Evolutionary conservation across 2,888 invertebrate genomes (phyloP), one percentile per base, ranked within the genome.

Genomic region (Ellobium chinense): DNA sequence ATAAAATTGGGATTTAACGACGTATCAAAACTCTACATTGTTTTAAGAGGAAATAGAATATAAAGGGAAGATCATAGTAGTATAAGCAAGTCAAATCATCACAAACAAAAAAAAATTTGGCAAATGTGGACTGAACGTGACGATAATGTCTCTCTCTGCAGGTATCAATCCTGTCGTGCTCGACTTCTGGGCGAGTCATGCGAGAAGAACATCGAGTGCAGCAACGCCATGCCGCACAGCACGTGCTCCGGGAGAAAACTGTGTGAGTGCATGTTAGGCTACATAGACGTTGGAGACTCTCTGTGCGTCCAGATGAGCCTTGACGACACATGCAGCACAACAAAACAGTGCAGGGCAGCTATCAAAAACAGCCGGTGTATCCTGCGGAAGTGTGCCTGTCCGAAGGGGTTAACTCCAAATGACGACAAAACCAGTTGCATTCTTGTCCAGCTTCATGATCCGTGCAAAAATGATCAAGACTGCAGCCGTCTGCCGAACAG

Each of bases 181-280:
- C 46, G 80, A 2, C 37, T 12, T 18, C 62, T 80, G 18, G 80
- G 69, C 9, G 82, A 83, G 34, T n/a, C 29, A 14, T 83, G 82
- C 29, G 21, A 34, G 2, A 69, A 54, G 14, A 62, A 65, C 37
- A 5, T 5, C 0, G 81, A 83, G 14, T 83, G 83, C 56, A 18
- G 5, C 9, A 27, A 14, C 3, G 60, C 56, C 24, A 36, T 60
- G 0, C 14, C 34, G 4, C 24, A 24, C n/a, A n/a, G 70, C 24
- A 34, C 21, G 7, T 70, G 70, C 36, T 2, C 2, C 12, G n/a
- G 2, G 1, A 4, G n/a, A 3, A 58, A 29, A 21, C 34, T 1
- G 14, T 70, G 70, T 56, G 21, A 14, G 18, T 70, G 70, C 18
- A 18, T 7, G 46, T 7, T 46, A 7, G 46, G 46, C 18, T 46